phyloP scores from a whole-genome alignment of 2,888 invertebrate species.

The Eupeodes luniger region DNA sequence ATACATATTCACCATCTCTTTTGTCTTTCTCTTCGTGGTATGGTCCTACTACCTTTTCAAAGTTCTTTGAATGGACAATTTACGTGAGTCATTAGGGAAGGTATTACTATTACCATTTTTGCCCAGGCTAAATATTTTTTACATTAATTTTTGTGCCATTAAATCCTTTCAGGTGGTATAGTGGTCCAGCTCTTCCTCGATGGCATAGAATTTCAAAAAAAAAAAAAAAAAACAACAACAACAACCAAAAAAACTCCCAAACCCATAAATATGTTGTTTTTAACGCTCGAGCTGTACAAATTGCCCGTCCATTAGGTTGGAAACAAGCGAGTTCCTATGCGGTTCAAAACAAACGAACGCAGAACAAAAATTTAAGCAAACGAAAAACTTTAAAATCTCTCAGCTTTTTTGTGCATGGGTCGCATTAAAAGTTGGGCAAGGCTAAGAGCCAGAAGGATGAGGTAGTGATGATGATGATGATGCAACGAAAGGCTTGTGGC shows the following conservation, averaged over 20 bases:
- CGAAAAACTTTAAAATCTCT: constrained; percentile 54
- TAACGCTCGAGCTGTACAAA: constrained; percentile 59
- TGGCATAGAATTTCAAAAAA: not conserved
- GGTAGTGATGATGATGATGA: constrained; percentile 11
- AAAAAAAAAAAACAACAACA: not conserved
- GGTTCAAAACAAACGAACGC: constrained; percentile 22
- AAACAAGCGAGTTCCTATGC: constrained; percentile 23
- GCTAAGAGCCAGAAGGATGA: not conserved
- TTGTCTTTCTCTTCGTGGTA: not conserved
- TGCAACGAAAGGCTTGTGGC: constrained; percentile 65
- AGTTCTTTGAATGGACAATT: constrained; percentile 40
- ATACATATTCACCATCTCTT: not conserved
- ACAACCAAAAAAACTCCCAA: constrained; percentile 29
- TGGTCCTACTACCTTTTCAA: no score
- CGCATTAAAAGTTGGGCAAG: not conserved
- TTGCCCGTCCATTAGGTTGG: constrained; percentile 79
- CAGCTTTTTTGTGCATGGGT: constrained; percentile 10
- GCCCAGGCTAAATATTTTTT: constrained; percentile 43
- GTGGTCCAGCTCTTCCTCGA: not conserved
- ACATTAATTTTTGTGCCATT: constrained; percentile 49
- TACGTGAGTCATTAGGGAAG: constrained; percentile 66
- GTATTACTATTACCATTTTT: constrained; percentile 62
- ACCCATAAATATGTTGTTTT: constrained; percentile 73
- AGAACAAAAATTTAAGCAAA: constrained; percentile 11
- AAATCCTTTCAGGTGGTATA: constrained; percentile 56